A percentile compares a stretch with the other conserved stretches of the same genome.
Evolutionary conservation across 92 coral and sea anemone genomes (phyloP).

Genomic region (Heteractis magnifica): DNA sequence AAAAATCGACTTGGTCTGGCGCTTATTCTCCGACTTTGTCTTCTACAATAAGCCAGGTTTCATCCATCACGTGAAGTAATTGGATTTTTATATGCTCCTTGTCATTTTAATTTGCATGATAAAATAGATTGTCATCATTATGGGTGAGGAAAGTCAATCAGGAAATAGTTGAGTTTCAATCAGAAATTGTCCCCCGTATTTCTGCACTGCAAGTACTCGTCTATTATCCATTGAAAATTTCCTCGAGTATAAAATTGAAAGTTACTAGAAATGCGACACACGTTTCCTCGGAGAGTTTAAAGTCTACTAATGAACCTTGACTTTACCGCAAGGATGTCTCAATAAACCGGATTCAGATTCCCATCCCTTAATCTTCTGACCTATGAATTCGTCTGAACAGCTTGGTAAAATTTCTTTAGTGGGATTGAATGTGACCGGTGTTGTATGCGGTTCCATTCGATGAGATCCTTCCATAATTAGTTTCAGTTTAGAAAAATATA

Average conservation of each 20-base stretch:
- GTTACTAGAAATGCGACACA: background rate
- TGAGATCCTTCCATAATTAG: background rate
- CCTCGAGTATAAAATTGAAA: background rate
- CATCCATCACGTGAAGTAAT: background rate
- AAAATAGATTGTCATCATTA: background rate
- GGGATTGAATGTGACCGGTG: background rate
- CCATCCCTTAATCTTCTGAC: slow-evolving; percentile 1
- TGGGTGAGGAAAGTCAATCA: background rate
- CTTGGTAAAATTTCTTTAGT: background rate
- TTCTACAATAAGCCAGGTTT: background rate
- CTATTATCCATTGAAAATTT: background rate
- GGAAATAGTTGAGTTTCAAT: background rate
- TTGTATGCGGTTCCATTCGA: background rate
- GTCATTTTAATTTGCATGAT: background rate
- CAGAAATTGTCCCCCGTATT: background rate
- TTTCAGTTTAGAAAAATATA: background rate
- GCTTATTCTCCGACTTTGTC: background rate
- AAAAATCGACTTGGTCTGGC: background rate
- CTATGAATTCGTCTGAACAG: background rate
- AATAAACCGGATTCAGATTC: background rate
- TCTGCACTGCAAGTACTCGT: background rate
- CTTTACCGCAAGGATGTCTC: background rate
- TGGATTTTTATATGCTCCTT: background rate
- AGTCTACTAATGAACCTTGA: background rate
- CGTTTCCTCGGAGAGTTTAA: background rate